Conservation (phyloP, 2,797 vertebrate genomes). For the Bucorvus abyssinicus region DNA sequence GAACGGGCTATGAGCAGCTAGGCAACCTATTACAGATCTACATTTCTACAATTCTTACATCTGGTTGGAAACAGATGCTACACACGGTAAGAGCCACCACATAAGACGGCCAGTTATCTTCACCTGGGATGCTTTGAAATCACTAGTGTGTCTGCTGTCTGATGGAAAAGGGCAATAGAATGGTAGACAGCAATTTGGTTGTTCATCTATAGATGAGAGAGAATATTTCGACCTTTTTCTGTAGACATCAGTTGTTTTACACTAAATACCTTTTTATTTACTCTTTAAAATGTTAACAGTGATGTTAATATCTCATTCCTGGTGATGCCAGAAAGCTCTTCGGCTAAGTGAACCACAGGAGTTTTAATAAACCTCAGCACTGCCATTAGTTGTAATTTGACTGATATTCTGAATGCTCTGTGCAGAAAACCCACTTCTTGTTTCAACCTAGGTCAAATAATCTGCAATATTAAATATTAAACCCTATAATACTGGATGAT, state of each 20-base stretch:
- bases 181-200: neutral
- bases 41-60: neutral
- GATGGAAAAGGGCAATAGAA: neutral
- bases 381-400: constrained; percentile 8
- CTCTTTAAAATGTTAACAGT: neutral
- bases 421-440: neutral
- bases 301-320: neutral
- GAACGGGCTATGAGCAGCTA: neutral
- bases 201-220: neutral
- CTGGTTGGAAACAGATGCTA: neutral
- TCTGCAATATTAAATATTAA: constrained; percentile 28
- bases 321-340: neutral
- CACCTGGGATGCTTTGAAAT: neutral
- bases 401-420: neutral
- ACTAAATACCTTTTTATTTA: neutral
- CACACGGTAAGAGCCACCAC: neutral
- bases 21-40: neutral
- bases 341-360: neutral
- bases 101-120: neutral
- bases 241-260: neutral
- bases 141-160: neutral
- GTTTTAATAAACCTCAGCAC: constrained; percentile 29
- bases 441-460: neutral
- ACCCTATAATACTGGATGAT: neutral
- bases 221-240: neutral